Percentiles rank a stretch among this genome's conserved stretches.
These are phyloP conservation scores for Heliconius ismenius DNA, from an alignment of 2,888 invertebrate species.

Conservation along the genomic window DNA sequence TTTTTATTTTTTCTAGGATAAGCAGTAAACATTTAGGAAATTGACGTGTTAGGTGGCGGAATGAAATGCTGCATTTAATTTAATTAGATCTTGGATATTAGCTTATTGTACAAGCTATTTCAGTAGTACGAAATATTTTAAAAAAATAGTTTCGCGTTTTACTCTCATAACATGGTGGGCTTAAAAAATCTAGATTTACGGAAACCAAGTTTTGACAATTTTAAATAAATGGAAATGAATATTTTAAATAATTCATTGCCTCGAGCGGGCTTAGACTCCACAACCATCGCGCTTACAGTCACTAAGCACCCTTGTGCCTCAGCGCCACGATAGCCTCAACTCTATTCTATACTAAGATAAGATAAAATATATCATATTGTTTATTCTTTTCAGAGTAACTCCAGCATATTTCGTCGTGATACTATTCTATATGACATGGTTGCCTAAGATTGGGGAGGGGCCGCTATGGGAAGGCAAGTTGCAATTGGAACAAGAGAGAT, in stretches of 20 bases:
- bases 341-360: too few species aligned
- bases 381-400: conserved; percentile 81
- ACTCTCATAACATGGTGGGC: too few species aligned
- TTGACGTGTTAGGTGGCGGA: not conserved
- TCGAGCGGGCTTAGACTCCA: too few species aligned
- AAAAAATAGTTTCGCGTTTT: too few species aligned
- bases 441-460: conserved; percentile 86
- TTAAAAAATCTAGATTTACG: too few species aligned
- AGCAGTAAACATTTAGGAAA: not conserved
- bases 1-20: not conserved
- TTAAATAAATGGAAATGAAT: too few species aligned
- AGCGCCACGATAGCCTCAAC: too few species aligned
- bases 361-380: not conserved
- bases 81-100: not conserved
- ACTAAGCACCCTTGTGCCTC: too few species aligned
- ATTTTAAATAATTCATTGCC: too few species aligned
- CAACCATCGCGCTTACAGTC: too few species aligned
- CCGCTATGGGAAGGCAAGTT: conserved; percentile 87
- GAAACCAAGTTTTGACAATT: too few species aligned
- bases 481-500: conserved; percentile 80
- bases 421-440: conserved; percentile 87
- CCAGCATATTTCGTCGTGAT: conserved; percentile 88
- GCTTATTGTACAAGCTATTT: not conserved
- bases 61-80: not conserved
- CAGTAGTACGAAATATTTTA: not conserved